phyloP scores from a whole-genome alignment of 2,888 invertebrate species.

The Zeuzera pyrina region DNA sequence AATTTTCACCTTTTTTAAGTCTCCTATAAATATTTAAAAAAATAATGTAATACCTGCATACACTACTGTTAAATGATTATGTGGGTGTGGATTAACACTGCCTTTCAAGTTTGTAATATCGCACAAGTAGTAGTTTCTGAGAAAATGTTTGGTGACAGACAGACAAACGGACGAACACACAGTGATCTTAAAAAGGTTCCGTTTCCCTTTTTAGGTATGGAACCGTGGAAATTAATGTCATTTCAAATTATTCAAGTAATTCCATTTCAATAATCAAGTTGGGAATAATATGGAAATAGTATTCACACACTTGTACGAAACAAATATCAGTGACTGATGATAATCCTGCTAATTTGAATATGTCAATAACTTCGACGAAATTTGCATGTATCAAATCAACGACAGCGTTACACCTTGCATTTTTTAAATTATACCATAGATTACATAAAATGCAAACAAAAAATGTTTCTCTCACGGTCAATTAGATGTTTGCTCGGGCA shows the following conservation, averaged over 20 bases:
- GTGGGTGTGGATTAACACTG: too few relatives aligned
- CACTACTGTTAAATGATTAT: too few relatives aligned
- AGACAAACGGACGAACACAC: too few relatives aligned
- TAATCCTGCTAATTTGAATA: constrained; percentile 35
- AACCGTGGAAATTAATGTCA: neutral
- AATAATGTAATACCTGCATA: too few relatives aligned
- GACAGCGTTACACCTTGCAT: constrained; percentile 16
- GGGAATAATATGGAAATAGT: constrained; percentile 31
- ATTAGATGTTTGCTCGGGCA: constrained; percentile 42
- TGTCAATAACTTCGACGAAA: constrained; percentile 30
- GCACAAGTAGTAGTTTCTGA: too few relatives aligned
- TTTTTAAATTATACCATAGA: constrained; percentile 13
- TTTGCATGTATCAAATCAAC: constrained; percentile 22
- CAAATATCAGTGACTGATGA: constrained; percentile 8
- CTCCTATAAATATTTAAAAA: too few relatives aligned
- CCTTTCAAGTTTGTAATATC: too few relatives aligned
- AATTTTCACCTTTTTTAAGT: too few relatives aligned
- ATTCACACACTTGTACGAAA: constrained; percentile 48
- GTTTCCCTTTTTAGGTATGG: too few relatives aligned
- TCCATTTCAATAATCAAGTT: constrained; percentile 22
- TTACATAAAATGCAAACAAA: constrained; percentile 25
- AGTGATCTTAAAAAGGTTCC: too few relatives aligned
- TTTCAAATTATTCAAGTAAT: constrained; percentile 1
- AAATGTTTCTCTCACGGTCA: constrained; percentile 44
- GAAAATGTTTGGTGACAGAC: too few relatives aligned